These are phyloP conservation scores for Prolemur simus DNA, from an alignment of 2,113 vertebrate genomes.

Conservation along the genomic window DNA sequence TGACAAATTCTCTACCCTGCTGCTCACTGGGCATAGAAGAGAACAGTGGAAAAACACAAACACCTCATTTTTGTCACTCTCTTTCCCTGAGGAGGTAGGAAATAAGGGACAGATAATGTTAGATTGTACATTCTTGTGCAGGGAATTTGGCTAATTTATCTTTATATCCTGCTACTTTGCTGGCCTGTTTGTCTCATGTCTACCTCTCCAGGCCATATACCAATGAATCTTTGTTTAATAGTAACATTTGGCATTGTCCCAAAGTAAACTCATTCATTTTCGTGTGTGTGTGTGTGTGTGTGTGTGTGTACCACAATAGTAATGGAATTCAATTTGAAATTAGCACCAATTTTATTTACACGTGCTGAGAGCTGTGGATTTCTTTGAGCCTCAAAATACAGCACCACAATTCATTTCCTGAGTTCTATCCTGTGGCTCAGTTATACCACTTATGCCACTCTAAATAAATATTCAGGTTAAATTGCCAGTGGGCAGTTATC, in stretches of 20 bases:
- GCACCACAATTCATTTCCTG: background rate
- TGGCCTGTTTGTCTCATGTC: background rate
- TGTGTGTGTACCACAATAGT: background rate
- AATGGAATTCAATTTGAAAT: constrained; percentile 7
- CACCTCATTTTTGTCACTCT: background rate
- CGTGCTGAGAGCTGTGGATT: background rate
- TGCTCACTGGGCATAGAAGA: background rate
- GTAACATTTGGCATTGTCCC: constrained; percentile 7
- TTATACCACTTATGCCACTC: background rate
- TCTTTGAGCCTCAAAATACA: background rate
- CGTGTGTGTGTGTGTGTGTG: background rate
- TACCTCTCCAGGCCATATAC: background rate
- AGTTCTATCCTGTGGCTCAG: background rate
- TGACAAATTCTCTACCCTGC: background rate
- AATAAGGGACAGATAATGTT: background rate
- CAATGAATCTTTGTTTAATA: constrained; percentile 12
- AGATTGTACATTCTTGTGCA: background rate
- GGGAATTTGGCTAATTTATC: background rate
- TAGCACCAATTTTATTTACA: background rate
- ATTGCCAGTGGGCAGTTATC: background rate
- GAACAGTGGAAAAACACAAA: background rate
- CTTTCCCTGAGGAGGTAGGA: background rate
- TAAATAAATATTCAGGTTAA: constrained; percentile 43
- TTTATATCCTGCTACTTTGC: background rate
- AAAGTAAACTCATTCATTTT: background rate